phyloP scores from a whole-genome alignment of 2,113 vertebrate species.

The Eulacestoma nigropectus region DNA sequence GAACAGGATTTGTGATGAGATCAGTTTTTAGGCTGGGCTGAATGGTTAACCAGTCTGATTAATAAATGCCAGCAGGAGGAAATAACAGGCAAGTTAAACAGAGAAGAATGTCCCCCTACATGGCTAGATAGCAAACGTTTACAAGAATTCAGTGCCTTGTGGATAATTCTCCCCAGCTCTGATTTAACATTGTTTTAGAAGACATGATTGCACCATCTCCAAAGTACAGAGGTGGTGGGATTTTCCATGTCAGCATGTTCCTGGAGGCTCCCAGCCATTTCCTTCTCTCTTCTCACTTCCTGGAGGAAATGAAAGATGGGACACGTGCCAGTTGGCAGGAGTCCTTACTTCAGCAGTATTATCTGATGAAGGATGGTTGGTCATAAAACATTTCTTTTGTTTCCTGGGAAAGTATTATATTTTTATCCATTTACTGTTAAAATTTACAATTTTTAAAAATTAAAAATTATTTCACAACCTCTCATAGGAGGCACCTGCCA shows the following conservation, averaged over 20 bases:
- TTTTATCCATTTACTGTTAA: not conserved
- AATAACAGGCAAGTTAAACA: conserved; percentile 42
- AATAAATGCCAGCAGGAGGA: conserved; percentile 70
- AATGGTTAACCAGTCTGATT: conserved; percentile 68
- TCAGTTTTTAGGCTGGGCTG: conserved; percentile 28
- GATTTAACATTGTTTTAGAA: not conserved
- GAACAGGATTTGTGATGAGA: conserved; percentile 49
- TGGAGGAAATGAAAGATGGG: conserved; percentile 12
- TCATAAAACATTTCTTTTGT: not conserved
- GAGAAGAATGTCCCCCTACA: not conserved
- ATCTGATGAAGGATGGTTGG: not conserved
- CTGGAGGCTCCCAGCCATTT: not conserved
- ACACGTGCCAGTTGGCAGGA: not conserved
- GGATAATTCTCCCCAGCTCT: not conserved
- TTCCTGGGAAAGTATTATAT: not conserved
- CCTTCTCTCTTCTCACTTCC: not conserved
- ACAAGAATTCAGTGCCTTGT: conserved; percentile 3
- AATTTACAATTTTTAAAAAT: rapidly evolving
- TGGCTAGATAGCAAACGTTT: conserved; percentile 34
- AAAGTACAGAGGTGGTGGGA: not conserved
- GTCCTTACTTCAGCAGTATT: not conserved
- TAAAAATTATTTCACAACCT: not conserved
- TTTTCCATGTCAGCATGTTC: not conserved
- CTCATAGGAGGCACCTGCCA: not conserved
- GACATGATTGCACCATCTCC: not conserved